phyloP scores from a whole-genome alignment of 2,797 vertebrate genomes.

The Lacerta bilineata region DNA sequence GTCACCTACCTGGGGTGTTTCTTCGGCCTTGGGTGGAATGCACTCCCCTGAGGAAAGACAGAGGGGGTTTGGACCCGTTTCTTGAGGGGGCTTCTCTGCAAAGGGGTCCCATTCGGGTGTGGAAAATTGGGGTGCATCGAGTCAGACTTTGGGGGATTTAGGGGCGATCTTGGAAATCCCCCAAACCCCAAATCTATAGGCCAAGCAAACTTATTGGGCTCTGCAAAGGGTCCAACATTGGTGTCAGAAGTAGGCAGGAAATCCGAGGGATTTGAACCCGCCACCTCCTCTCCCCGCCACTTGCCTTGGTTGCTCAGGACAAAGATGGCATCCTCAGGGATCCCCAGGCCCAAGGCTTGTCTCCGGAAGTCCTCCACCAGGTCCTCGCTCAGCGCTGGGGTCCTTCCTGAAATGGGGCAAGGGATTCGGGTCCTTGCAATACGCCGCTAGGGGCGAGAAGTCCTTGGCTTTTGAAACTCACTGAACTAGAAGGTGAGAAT shows the following conservation, averaged over 20 bases:
- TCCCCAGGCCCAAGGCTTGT: slow-evolving; percentile 83
- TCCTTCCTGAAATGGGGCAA: slow-evolving; percentile 81
- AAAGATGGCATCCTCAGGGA: slow-evolving; percentile 79
- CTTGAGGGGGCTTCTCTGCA: neutral
- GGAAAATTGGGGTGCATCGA: accelerated
- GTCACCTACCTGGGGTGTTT: slow-evolving; percentile 73
- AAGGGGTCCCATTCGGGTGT: neutral
- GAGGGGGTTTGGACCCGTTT: neutral
- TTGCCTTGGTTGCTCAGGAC: slow-evolving; percentile 86
- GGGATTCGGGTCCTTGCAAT: no score
- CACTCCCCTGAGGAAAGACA: slow-evolving; percentile 86
- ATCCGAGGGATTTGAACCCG: no score
- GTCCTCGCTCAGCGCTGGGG: slow-evolving; percentile 78
- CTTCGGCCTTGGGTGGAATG: slow-evolving; percentile 74
- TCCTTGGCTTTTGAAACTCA: no score
- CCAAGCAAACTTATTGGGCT: no score
- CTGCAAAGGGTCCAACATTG: no score
- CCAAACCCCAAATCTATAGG: no score
- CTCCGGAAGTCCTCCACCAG: slow-evolving; percentile 87
- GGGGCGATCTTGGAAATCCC: no score
- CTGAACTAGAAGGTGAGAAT: no score
- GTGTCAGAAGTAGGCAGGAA: no score
- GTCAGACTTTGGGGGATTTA: neutral
- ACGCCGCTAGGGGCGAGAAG: no score
- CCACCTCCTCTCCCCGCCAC: accelerated